Base-by-base conservation (phyloP, 2,888 invertebrate genomes). In the Anagyrus pseudococci region DNA sequence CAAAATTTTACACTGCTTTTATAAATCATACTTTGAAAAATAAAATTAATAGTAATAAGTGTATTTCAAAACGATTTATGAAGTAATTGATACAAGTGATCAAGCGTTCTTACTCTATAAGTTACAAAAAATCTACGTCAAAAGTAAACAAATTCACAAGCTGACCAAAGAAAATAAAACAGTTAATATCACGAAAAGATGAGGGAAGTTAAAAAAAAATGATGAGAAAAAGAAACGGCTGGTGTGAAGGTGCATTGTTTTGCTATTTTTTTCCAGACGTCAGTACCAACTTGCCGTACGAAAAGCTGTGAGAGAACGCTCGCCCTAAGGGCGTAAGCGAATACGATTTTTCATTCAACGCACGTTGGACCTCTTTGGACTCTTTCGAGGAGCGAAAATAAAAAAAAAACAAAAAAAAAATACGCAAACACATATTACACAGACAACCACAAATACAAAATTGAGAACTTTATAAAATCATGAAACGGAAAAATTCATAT, bases 281-380 rank as follows among this genome's bases (percentile, higher is more conserved):
- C 84, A 92, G 89, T 85, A 89, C 93, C 84, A 89, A 90, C 84
- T 91, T 91, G 87, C 93, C 93, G 85, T 94, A 93, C 85, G 93
- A 93, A 88, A 93, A 93, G 88, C 90, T 94, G 85, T 93, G 90
- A 90, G 84, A 75, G 75, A 82, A 82, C 22, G n/a, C 13, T n/a
- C 41, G 37, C 44, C 66, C 58, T 83, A 83, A 73, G 83, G 56
- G 82, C 84, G 82, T 82, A 83, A 77, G 47, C 74, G 75, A 73
- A 65, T 54, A 54, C 73, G n/a, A 77, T 80, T 80, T 79, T 81
- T 81, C 77, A 82, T 82, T 80, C 79, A 82, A 81, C 76, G 81
- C 79, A 77, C 69, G 67, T 73, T 71, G 75, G 74, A 75, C 37
- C 43, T 50, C 71, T 72, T 73, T 74, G 73, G 73, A 73, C 48